Conservation (phyloP, 2,888 invertebrate genomes). For the Drepanosiphum platanoidis region DNA sequence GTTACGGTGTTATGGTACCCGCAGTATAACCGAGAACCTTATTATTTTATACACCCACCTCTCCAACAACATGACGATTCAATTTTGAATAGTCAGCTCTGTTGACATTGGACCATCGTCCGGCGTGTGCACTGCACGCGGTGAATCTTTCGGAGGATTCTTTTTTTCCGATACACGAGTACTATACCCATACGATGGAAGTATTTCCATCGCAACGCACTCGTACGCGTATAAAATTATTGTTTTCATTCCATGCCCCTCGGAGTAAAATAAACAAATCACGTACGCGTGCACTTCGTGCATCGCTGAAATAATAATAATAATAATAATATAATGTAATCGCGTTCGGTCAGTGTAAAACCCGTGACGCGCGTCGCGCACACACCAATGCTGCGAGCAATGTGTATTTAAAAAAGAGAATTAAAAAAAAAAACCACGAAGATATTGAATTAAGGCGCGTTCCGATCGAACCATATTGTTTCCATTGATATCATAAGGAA, state of each 20-base stretch:
- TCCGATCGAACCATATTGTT: background rate
- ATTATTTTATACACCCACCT: background rate
- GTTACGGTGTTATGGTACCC: background rate
- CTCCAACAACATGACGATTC: background rate
- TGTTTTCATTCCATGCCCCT: background rate
- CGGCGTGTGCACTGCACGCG: background rate
- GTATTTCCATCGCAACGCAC: background rate
- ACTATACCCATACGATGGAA: too few relatives aligned
- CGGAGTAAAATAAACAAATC: constrained; percentile 12
- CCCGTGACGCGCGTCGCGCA: too few relatives aligned
- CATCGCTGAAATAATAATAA: too few relatives aligned
- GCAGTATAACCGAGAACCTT: background rate
- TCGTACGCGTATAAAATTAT: background rate
- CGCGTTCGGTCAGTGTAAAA: too few relatives aligned
- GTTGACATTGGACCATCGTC: constrained; percentile 4
- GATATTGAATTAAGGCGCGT: background rate
- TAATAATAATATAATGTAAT: too few relatives aligned
- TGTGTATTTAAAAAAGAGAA: background rate
- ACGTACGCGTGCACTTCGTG: background rate
- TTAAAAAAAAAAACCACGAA: background rate
- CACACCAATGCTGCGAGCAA: background rate
- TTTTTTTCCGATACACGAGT: constrained; percentile 6
- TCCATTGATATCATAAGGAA: background rate
- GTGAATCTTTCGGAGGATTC: background rate
- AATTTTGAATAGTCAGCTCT: constrained; percentile 3